Base-by-base conservation (phyloP, 2,888 invertebrate species). In the Dyspetes luteomarginatus region DNA sequence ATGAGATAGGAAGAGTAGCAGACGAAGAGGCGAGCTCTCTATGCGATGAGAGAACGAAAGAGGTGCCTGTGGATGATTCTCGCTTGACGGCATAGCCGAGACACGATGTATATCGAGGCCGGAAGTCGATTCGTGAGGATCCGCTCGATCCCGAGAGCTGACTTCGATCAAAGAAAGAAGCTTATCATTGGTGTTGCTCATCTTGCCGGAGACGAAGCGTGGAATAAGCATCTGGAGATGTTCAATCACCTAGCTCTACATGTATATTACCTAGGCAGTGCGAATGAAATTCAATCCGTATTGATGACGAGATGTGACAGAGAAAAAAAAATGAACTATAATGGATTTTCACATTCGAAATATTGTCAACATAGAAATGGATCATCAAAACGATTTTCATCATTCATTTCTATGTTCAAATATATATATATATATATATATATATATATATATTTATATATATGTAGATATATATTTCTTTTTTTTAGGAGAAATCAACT, bases 81-180 rank as follows among this genome's bases (percentile, higher is more conserved):
- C 58, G 41, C 48, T 71, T 28, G 55, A 22, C 19, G n/a, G 41
- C 17, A 64, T 52, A 60, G n/a, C 28, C 36, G 43, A 28, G 48
- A 48, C 5, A 48, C 5, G 48, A 28, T 55, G 17, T 55, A 69
- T 50, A 22, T 17, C 41, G 28, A 17, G 50, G 67, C 67, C 76
- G 82, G 82, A 82, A 82, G 79, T 73, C 77, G 62, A 82, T 79
- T 77, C 52, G 22, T 43, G 52, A 28, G 64, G 71, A 75, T 75
- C 69, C 45, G 41, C 60, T 12, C 60, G 75, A 81, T 78, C 60
- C 55, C 48, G 26, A 56, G 55, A 65, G 48, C 19, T 36, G 12
- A 48, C 36, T 69, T 62, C 62, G 67, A 65, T 65, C 65, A 69
- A 74, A 81, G 58, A 76, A 82, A 62, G 48, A 48, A 41, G 75